Conservation (phyloP, 2,797 vertebrate genomes). For the Melopsittacus undulatus region DNA sequence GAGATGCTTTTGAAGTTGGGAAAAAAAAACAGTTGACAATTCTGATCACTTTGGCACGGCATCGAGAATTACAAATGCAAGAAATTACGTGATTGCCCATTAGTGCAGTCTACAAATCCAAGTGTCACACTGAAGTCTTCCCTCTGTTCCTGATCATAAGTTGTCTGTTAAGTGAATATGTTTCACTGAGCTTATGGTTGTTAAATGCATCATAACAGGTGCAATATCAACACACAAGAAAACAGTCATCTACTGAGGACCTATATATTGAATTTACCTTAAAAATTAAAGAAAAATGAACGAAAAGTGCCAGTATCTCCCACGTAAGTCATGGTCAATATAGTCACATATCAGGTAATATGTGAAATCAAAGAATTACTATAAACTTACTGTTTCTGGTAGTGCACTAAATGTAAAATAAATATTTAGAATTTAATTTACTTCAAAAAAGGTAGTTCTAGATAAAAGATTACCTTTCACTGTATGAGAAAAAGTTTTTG, state of each 20-base stretch:
- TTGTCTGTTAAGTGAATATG: neutral
- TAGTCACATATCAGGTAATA: neutral
- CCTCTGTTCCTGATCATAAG: neutral
- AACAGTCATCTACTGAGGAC: neutral
- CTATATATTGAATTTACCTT: neutral
- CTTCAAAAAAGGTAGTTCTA: neutral
- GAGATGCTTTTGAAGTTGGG: neutral
- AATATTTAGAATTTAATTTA: neutral
- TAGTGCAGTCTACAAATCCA: neutral
- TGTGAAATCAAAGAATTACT: neutral
- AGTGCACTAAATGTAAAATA: neutral
- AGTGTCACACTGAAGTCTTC: neutral
- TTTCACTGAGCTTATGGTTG: neutral
- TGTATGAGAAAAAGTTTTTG: neutral
- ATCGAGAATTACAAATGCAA: neutral
- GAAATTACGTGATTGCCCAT: neutral
- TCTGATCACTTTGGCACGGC: neutral
- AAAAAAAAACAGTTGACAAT: neutral
- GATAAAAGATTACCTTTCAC: neutral
- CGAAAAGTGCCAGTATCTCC: neutral
- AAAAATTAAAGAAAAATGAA: neutral
- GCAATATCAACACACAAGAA: neutral
- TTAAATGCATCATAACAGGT: neutral
- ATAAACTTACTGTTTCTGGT: neutral
- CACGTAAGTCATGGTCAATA: neutral